Evolutionary conservation across 2,888 invertebrate species (phyloP).

Genomic region (Physocephala rufipes): DNA sequence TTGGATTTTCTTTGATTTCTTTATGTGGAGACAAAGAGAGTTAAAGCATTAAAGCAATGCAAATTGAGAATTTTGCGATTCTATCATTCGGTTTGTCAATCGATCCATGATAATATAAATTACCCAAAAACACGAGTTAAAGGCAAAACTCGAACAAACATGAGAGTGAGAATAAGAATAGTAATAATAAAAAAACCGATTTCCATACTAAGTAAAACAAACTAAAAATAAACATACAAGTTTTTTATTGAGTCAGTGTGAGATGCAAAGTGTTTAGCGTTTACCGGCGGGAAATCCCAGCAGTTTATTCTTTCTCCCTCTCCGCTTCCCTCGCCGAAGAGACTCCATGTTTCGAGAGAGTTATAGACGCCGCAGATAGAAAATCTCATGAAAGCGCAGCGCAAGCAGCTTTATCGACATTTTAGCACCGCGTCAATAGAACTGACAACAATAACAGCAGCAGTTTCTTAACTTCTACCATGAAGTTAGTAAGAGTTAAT

Average conservation of each 20-base stretch:
- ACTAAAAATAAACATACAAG: not conserved
- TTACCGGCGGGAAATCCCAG: conserved; percentile 15
- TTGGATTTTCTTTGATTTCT: not conserved
- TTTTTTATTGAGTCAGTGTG: not conserved
- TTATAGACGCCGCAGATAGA: not conserved
- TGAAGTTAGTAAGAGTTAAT: not conserved
- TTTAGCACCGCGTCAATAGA: no score
- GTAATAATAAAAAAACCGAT: no score
- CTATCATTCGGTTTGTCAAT: no score
- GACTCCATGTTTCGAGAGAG: not conserved
- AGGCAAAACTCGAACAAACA: conserved; percentile 1
- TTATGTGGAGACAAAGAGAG: not conserved
- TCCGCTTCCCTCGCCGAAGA: not conserved
- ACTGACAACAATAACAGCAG: no score
- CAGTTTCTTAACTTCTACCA: not conserved
- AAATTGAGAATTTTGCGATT: no score
- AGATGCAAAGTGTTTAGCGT: conserved; percentile 1
- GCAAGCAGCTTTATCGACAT: no score
- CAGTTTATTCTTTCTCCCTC: not conserved
- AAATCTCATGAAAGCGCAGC: not conserved
- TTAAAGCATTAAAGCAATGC: not conserved
- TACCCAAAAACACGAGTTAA: not conserved
- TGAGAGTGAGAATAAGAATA: no score
- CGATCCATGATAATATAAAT: no score
- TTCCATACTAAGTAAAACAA: not conserved